Conservation (phyloP, 2,888 invertebrate species). For the Cephus pulcher region DNA sequence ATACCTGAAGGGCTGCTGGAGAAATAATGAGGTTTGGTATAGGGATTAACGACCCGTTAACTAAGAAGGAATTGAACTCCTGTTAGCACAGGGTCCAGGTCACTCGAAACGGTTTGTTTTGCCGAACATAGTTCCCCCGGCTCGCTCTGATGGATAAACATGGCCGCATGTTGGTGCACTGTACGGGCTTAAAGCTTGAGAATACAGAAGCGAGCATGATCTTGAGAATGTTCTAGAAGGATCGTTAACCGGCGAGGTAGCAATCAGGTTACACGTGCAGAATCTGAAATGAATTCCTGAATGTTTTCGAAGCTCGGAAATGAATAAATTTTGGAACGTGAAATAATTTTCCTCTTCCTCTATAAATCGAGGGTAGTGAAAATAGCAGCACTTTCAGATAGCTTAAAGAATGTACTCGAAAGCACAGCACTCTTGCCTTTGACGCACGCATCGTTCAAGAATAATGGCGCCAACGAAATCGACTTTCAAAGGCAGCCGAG, state of each 20-base stretch:
- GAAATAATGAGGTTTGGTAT: not conserved
- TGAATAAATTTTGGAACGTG: not conserved
- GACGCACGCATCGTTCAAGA: not conserved
- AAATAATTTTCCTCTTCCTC: not conserved
- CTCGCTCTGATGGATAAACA: not conserved
- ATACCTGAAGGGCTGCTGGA: not conserved
- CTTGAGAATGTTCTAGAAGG: not conserved
- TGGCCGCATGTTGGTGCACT: too few relatives aligned
- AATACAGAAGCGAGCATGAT: too few relatives aligned
- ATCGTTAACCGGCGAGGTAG: not conserved
- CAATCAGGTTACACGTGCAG: not conserved
- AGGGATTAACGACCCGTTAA: conserved; percentile 30
- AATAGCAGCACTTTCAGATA: not conserved
- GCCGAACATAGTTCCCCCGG: not conserved
- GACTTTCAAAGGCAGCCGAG: not conserved
- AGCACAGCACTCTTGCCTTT: not conserved
- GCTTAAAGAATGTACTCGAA: not conserved
- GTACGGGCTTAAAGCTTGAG: too few relatives aligned
- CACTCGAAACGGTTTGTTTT: conserved; percentile 4
- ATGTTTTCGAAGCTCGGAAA: not conserved
- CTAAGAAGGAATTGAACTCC: conserved; percentile 21
- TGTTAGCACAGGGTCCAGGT: conserved; percentile 11
- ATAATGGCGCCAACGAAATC: not conserved
- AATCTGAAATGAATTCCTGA: not conserved
- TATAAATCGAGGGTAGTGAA: not conserved